Conservation (phyloP, 2,113 vertebrate species). For the Bettongia penicillata region DNA sequence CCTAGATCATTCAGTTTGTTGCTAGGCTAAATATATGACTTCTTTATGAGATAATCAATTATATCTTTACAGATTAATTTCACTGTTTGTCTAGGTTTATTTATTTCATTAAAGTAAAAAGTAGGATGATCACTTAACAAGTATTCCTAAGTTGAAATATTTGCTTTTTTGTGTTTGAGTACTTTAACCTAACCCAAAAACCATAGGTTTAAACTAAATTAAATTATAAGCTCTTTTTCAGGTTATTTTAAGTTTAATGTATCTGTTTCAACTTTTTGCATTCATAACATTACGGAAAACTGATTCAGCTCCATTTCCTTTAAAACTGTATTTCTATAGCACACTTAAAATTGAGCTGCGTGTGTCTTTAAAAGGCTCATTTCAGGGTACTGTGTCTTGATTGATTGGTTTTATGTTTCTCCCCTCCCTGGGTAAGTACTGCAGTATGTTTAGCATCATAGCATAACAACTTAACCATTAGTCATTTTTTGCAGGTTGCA, state of each 20-base stretch:
- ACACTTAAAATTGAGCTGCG: slow-evolving; percentile 12
- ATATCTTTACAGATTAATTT: slow-evolving; percentile 8
- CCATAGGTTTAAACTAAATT: slow-evolving; percentile 32
- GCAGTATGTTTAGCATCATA: slow-evolving; percentile 45
- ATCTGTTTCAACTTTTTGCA: slow-evolving; percentile 42
- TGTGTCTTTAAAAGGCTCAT: slow-evolving; percentile 30
- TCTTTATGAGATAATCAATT: slow-evolving; percentile 14
- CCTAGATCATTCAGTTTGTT: background rate
- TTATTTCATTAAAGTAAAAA: slow-evolving; percentile 49
- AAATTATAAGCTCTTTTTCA: slow-evolving; percentile 6
- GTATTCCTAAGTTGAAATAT: slow-evolving; percentile 25
- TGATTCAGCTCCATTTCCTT: slow-evolving; percentile 44
- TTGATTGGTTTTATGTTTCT: background rate
- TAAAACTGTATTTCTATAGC: slow-evolving; percentile 15
- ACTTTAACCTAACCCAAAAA: slow-evolving; percentile 34
- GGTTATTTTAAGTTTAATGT: slow-evolving; percentile 46
- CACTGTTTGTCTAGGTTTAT: background rate
- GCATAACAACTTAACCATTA: background rate
- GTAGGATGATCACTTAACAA: slow-evolving; percentile 11
- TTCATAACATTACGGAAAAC: slow-evolving; percentile 50
- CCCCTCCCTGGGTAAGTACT: background rate
- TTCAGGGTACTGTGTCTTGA: background rate
- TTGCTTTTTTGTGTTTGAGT: slow-evolving; percentile 10
- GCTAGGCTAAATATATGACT: slow-evolving; percentile 18
- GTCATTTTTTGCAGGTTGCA: slow-evolving; percentile 40